phyloP scores from a whole-genome alignment of 2,113 vertebrate genomes.

The Callithrix jacchus region DNA sequence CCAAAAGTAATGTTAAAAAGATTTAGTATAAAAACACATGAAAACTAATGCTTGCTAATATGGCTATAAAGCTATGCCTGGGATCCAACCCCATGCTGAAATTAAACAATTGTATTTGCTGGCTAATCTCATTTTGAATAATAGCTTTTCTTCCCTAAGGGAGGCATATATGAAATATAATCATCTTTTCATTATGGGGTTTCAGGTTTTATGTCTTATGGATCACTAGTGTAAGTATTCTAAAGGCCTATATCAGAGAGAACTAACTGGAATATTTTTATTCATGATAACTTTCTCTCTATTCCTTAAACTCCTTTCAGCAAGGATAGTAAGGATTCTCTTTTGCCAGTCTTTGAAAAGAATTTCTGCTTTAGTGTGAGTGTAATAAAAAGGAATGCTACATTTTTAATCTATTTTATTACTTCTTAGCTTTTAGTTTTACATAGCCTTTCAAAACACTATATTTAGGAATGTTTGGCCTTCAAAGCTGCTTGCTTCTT shows the following conservation, averaged over 20 bases:
- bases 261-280: background rate
- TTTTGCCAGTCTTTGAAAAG: background rate
- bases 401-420: background rate
- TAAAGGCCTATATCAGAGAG: background rate
- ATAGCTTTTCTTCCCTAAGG: constrained; percentile 64
- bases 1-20: constrained; percentile 44
- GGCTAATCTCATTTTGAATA: constrained; percentile 49
- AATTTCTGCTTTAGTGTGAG: background rate
- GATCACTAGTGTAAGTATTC: constrained; percentile 48
- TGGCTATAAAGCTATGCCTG: background rate
- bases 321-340: background rate
- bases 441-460: background rate
- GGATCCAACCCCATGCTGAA: constrained; percentile 34
- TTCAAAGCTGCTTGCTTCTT: background rate
- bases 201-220: constrained; percentile 61
- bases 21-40: constrained; percentile 46
- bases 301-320: background rate
- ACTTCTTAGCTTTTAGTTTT: background rate
- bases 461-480: background rate
- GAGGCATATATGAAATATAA: constrained; percentile 61
- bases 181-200: constrained; percentile 69
- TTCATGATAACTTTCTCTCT: background rate
- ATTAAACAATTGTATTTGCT: constrained; percentile 52
- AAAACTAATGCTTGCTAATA: constrained; percentile 49
- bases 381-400: background rate